Evolutionary conservation across 2,888 invertebrate genomes (phyloP).

Genomic region (Zaprionus bogoriensis): DNA sequence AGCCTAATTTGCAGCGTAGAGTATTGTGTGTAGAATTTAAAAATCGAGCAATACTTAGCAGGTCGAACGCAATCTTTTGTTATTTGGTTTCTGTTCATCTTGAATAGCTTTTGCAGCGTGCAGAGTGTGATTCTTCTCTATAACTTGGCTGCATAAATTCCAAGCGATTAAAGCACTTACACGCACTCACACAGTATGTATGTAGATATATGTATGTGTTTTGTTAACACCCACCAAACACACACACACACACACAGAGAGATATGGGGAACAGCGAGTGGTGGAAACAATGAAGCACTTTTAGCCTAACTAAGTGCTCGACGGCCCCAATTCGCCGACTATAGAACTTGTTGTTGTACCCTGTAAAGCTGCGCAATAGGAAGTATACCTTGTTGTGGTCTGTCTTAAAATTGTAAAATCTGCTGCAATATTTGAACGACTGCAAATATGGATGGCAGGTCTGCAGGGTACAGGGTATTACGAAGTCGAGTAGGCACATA

Average conservation of each 20-base stretch:
- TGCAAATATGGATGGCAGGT: too few species aligned
- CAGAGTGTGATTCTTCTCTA: constrained; percentile 17
- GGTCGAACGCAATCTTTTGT: too few species aligned
- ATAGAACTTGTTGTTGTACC: constrained; percentile 25
- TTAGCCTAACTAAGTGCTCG: constrained; percentile 54
- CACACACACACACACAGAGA: background rate
- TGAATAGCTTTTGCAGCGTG: constrained; percentile 15
- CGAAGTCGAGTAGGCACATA: too few species aligned
- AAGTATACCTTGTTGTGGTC: too few species aligned
- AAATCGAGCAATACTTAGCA: background rate
- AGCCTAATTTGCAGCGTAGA: too few species aligned
- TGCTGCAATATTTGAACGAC: too few species aligned
- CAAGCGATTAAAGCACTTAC: constrained; percentile 31
- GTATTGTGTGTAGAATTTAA: background rate
- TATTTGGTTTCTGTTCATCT: background rate
- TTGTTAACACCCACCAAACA: background rate
- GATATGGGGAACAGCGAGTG: constrained; percentile 11
- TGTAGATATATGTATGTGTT: constrained; percentile 22
- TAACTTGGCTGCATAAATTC: constrained; percentile 28
- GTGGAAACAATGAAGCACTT: constrained; percentile 54
- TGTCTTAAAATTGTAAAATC: too few species aligned
- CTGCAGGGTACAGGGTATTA: too few species aligned
- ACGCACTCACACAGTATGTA: background rate
- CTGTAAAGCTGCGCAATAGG: constrained; percentile 11
- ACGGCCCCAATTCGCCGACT: constrained; percentile 17